phyloP scores from a whole-genome alignment of 2,888 invertebrate species.

The Kryphioiulus occultus region DNA sequence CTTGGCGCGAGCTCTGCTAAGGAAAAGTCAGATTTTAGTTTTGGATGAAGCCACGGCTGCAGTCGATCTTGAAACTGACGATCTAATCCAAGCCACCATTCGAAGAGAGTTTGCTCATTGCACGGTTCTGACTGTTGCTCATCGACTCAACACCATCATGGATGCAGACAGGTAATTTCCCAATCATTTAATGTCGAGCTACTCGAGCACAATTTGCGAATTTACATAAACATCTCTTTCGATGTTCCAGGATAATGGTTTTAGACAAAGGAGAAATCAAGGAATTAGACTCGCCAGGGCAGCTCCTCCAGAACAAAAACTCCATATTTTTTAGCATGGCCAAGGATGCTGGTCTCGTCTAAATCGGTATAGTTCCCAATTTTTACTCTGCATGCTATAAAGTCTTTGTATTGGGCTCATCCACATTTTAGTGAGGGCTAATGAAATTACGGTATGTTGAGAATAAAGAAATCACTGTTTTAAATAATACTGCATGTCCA shows the following conservation, averaged over 20 bases:
- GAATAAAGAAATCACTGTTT: too few species aligned
- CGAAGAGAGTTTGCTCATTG: slow-evolving; percentile 55
- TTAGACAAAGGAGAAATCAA: slow-evolving; percentile 78
- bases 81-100: slow-evolving; percentile 56
- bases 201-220: not conserved
- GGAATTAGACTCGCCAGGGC: slow-evolving; percentile 79
- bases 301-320: slow-evolving; percentile 72
- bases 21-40: slow-evolving; percentile 55
- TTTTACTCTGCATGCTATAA: too few species aligned
- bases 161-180: slow-evolving; percentile 64
- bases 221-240: not conserved
- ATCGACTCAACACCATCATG: slow-evolving; percentile 90
- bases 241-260: slow-evolving; percentile 71
- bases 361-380: not conserved
- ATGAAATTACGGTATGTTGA: too few species aligned
- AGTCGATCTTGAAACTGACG: slow-evolving; percentile 56
- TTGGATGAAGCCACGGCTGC: slow-evolving; percentile 57
- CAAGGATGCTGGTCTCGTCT: slow-evolving; percentile 77
- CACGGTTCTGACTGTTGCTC: slow-evolving; percentile 68
- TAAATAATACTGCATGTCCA: too few species aligned
- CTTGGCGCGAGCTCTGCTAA: slow-evolving; percentile 55
- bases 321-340: slow-evolving; percentile 84
- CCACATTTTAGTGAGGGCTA: too few species aligned
- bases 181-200: slow-evolving; percentile 54
- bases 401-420: too few species aligned